Base-by-base conservation (phyloP, 2,113 vertebrate genomes). In the Myotis brandtii region DNA sequence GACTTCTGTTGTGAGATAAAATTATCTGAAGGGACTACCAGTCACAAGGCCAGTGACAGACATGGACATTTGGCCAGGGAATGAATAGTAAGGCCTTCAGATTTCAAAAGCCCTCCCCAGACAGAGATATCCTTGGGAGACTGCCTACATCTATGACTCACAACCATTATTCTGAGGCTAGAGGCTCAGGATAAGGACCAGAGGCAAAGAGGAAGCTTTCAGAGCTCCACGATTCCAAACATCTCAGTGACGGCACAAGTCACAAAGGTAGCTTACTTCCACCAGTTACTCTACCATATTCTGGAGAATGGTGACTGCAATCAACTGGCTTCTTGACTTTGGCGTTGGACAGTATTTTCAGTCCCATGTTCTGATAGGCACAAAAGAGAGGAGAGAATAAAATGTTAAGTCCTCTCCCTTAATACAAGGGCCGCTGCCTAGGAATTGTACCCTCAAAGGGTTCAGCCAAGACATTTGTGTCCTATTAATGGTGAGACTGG, bases 261-360 rank as follows among this genome's bases (percentile, higher is more conserved):
- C 54, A 50, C 14, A 46, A 52, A 37, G 20, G 48, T 40, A 48
- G 46, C 70, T 92, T 50, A 96, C 91, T 86, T 81, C 0, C 2
- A 3, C 1, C 13, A 6, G 3, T 1, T 3, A 0, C 0, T 0
- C 0, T 4, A n/a, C 3, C 10, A 4, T 76, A 0, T 30, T 12
- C 4, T 14, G 18, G 13, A 94, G 3, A 32, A 14, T 0, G 9
- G 4, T 27, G 9, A 48, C 52, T 77, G 62, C 92, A 98, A 2
- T 87, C 59, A 37, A 67, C 96, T 54, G 98, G 98, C 85, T 96
- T 98, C 93, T 94, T 97, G 93, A 98, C 97, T 40, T 97, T 93
- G 48, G 95, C 96, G 62, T 98, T 98, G 50, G 96, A 97, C 72
- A 98, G 89, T 86, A 98, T 82, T 97, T 98, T 98, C 96, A 98